Percentiles rank a stretch among this genome's conserved stretches.
Evolutionary conservation across 64 coral and sea anemone genomes (phyloP).

Genomic region (Cladopsammia gracilis): DNA sequence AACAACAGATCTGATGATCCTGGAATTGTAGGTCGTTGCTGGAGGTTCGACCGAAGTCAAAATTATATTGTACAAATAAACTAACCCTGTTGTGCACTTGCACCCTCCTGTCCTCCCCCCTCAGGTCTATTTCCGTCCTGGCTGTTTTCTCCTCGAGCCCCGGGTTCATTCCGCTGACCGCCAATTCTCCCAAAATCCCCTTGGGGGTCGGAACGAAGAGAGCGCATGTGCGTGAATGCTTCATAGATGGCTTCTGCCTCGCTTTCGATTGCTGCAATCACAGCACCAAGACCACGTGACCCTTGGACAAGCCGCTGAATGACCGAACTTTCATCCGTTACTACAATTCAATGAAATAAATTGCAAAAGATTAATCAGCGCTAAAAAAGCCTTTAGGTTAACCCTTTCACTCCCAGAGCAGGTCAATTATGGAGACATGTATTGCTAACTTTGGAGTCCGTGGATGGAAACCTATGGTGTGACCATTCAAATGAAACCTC

Average conservation of each 20-base stretch:
- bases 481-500: too few relatives aligned
- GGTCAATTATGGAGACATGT: too few relatives aligned
- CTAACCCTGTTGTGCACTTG: slow-evolving; percentile 21
- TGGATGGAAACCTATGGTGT: too few relatives aligned
- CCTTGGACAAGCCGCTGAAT: slow-evolving; percentile 70
- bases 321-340: slow-evolving; percentile 50
- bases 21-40: too few relatives aligned
- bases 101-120: slow-evolving; percentile 17
- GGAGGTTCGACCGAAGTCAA: too few relatives aligned
- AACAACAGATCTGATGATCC: too few relatives aligned
- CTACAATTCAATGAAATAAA: slow-evolving; percentile 9
- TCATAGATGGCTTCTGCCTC: slow-evolving; percentile 95
- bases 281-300: slow-evolving; percentile 92
- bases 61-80: not conserved
- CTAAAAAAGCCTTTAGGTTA: too few relatives aligned
- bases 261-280: slow-evolving; percentile 90
- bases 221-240: slow-evolving; percentile 86
- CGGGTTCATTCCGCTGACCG: slow-evolving; percentile 51
- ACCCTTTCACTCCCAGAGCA: too few relatives aligned
- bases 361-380: too few relatives aligned
- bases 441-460: too few relatives aligned
- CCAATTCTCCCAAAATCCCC: slow-evolving; percentile 24
- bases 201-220: slow-evolving; percentile 35
- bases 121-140: slow-evolving; percentile 33
- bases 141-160: not conserved